Evolutionary conservation across 2,888 invertebrate genomes (phyloP).

Genomic region (Oxyteleia sp.): DNA sequence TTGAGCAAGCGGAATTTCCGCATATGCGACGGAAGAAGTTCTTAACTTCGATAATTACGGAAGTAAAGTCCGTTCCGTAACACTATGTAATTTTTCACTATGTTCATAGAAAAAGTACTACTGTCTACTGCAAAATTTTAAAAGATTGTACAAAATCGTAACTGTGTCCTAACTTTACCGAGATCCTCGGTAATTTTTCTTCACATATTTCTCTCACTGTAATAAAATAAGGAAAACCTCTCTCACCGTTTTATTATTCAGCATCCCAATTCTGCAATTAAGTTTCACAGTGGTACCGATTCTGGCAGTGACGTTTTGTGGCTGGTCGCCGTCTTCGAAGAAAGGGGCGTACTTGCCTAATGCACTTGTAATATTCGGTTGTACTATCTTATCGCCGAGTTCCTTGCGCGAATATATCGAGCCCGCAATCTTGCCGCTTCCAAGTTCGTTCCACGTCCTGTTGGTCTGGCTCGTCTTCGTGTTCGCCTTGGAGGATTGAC

Average conservation of each 20-base stretch:
- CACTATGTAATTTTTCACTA: too few species aligned
- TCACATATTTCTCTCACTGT: too few species aligned
- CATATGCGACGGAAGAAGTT: too few species aligned
- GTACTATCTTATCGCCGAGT: conserved; percentile 74
- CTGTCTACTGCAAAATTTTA: too few species aligned
- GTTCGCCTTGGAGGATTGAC: conserved; percentile 36
- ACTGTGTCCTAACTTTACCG: too few species aligned
- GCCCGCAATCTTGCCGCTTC: conserved; percentile 68
- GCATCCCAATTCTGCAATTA: conserved; percentile 90
- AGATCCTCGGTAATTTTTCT: too few species aligned
- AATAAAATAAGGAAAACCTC: too few species aligned
- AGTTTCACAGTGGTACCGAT: conserved; percentile 89
- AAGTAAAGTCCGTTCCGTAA: too few species aligned
- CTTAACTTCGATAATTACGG: too few species aligned
- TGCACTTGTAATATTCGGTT: conserved; percentile 84
- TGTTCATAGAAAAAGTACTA: too few species aligned
- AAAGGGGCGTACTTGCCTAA: conserved; percentile 88
- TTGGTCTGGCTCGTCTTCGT: conserved; percentile 57
- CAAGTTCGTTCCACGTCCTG: conserved; percentile 76
- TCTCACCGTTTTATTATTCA: conserved; percentile 90
- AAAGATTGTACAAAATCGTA: too few species aligned
- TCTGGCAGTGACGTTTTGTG: conserved; percentile 89
- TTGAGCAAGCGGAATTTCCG: too few species aligned
- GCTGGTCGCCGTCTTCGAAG: conserved; percentile 89
- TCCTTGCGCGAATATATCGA: conserved; percentile 59